Evolutionary conservation across 1,140 invertebrate species (phyloP).

Genomic region (Drosophila albomicans): DNA sequence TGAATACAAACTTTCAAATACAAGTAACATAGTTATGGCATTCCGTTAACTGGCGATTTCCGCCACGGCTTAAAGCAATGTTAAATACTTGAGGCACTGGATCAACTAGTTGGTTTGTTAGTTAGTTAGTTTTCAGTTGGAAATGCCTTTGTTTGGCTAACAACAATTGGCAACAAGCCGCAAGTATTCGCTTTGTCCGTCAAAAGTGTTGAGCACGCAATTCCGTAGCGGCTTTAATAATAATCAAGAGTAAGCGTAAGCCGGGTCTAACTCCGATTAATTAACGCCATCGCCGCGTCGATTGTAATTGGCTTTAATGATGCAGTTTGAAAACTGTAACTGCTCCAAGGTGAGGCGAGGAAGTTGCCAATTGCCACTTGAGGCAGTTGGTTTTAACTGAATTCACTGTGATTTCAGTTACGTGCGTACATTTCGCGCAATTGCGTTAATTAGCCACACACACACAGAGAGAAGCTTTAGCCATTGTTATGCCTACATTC

Average conservation of each 20-base stretch:
- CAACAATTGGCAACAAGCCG: constrained; percentile 40
- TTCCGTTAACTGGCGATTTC: constrained; percentile 60
- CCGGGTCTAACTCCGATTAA: constrained; percentile 58
- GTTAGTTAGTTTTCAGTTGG: constrained; percentile 11
- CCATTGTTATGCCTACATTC: constrained; percentile 4
- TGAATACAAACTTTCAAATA: constrained; percentile 42
- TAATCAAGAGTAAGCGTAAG: constrained; percentile 8
- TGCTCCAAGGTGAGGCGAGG: not conserved
- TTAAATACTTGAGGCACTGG: constrained; percentile 44
- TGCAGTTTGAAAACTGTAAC: constrained; percentile 47
- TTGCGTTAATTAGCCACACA: constrained; percentile 60
- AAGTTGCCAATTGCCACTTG: not conserved
- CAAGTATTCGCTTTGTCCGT: constrained; percentile 45
- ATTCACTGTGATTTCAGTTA: constrained; percentile 64
- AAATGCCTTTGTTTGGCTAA: constrained; percentile 71
- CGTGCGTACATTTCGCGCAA: constrained; percentile 67
- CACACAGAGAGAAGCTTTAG: not conserved
- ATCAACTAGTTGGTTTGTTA: constrained; percentile 1
- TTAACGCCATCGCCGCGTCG: constrained; percentile 55
- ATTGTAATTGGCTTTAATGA: constrained; percentile 72
- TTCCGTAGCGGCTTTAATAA: constrained; percentile 40
- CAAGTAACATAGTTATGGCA: constrained; percentile 4
- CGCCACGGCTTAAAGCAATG: constrained; percentile 42
- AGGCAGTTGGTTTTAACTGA: constrained; percentile 35
- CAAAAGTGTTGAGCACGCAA: constrained; percentile 79